Base-by-base conservation (phyloP, 2,797 vertebrate species). In the Parauchenoglanis punctatus region DNA sequence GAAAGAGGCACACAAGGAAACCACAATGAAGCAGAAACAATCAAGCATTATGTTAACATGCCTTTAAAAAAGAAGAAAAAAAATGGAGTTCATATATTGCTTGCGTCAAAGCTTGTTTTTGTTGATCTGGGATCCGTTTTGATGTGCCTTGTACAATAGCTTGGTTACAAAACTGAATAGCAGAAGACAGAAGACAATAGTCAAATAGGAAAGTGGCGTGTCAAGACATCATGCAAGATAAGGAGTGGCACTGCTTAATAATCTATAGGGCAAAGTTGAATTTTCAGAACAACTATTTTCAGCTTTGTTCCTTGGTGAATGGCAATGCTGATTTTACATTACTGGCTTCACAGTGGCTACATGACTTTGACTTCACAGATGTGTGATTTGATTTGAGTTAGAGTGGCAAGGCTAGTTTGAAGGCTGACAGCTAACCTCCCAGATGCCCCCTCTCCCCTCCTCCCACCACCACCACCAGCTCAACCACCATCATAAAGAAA, bases 1-100 rank as follows among this genome's bases (percentile, higher is more conserved):
- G 84, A 67, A 85, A 70, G 68, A 85, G 23, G 35, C 68, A 78
- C 7, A 63, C 73, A 77, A 70, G 40, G 31, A 82, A 86, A 88
- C 61, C 78, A 83, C 80, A 76, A 83, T n/a, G 63, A n/a, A 83
- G n/a, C 46, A 67, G 12, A 46, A 83, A 86, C 80, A 86, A 88
- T 83, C 52, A 7, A n/a, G 72, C 65, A 83, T 85, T 86, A 68
- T 86, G 31, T 58, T 52, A 83, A 76, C 49, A 85, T 78, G 84
- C 52, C 67, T 81, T 81, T 72, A 72, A 35, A 49, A 28, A 49
- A 49, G 46, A 49, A 49, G 8, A 49, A 49, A 49, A 10, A 52
- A 54, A 35, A 40, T 6, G 4, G 0, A 7, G n/a, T 10, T 70
- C 52, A 18, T 12, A 52, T 58, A 7, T 49, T 84, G 15, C 20